Evolutionary conservation across 2,888 invertebrate genomes (phyloP).

Genomic region (Ectemnius lituratus): DNA sequence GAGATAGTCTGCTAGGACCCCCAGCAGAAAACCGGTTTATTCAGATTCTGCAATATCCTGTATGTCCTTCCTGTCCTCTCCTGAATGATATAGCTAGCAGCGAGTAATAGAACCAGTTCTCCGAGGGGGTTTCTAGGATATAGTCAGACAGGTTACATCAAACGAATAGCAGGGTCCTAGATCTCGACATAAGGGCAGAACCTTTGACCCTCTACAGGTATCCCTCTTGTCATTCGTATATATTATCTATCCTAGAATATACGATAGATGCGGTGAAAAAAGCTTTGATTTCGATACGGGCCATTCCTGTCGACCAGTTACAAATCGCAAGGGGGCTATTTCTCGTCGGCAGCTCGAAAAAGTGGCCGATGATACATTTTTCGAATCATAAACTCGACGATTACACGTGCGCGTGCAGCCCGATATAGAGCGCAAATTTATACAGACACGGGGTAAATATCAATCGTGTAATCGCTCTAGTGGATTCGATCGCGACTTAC

Average conservation of each 20-base stretch:
- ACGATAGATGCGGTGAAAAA: not conserved
- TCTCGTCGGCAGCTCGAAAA: not conserved
- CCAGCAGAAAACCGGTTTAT: conserved; percentile 67
- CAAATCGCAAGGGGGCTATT: conserved; percentile 1
- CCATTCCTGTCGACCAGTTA: not conserved
- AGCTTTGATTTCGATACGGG: conserved; percentile 1
- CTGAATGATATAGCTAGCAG: not conserved
- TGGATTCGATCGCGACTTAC: conserved; percentile 23
- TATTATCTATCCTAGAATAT: not conserved
- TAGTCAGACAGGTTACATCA: conserved; percentile 65
- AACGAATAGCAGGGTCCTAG: conserved; percentile 49
- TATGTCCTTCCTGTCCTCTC: conserved; percentile 9
- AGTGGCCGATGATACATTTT: not conserved
- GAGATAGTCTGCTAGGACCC: conserved; percentile 44
- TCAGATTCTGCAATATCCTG: conserved; percentile 48
- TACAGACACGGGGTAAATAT: conserved; percentile 32
- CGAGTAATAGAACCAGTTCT: conserved; percentile 49
- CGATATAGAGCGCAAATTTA: conserved; percentile 11
- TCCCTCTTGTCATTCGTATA: conserved; percentile 4
- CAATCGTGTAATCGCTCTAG: conserved; percentile 18
- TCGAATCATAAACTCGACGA: conserved; percentile 6
- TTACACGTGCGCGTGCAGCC: not conserved
- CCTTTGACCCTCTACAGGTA: conserved; percentile 72
- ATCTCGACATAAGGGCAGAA: conserved; percentile 63
- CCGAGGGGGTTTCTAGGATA: conserved; percentile 47